Evolutionary conservation across 1,140 invertebrate species (phyloP).

Genomic region (Scylla paramamosain): DNA sequence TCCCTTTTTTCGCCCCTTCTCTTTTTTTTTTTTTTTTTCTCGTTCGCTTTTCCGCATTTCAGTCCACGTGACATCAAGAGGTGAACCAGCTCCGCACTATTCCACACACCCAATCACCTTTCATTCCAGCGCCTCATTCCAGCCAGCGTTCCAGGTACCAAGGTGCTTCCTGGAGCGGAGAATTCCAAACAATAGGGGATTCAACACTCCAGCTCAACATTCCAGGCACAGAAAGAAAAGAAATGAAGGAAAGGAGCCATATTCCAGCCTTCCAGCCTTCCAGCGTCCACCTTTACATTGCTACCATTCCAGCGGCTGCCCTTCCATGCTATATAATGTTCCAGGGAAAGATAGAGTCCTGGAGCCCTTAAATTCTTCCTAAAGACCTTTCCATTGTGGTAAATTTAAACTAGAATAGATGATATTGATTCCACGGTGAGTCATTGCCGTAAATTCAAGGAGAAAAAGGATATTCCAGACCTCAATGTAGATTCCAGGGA

Average conservation of each 20-base stretch:
- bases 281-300: too few species aligned
- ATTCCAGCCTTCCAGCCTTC: background rate
- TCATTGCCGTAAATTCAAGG: background rate
- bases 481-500: background rate
- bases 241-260: background rate
- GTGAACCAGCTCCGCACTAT: background rate
- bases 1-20: too few species aligned
- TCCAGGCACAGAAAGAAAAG: background rate
- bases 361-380: background rate
- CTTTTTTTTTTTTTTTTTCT: too few species aligned
- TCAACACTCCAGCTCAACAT: slow-evolving; percentile 10
- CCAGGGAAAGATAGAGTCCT: background rate
- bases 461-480: background rate
- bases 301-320: too few species aligned
- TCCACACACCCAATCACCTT: background rate
- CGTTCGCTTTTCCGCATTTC: background rate
- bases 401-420: background rate
- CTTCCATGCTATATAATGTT: background rate
- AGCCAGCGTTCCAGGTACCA: background rate
- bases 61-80: background rate
- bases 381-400: background rate
- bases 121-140: background rate
- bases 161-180: background rate
- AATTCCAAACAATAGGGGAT: background rate
- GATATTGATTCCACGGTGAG: background rate